Evolutionary conservation across 1,140 invertebrate species (phyloP), one percentile per base, ranked within the genome.

Genomic region (Euschistus heros): DNA sequence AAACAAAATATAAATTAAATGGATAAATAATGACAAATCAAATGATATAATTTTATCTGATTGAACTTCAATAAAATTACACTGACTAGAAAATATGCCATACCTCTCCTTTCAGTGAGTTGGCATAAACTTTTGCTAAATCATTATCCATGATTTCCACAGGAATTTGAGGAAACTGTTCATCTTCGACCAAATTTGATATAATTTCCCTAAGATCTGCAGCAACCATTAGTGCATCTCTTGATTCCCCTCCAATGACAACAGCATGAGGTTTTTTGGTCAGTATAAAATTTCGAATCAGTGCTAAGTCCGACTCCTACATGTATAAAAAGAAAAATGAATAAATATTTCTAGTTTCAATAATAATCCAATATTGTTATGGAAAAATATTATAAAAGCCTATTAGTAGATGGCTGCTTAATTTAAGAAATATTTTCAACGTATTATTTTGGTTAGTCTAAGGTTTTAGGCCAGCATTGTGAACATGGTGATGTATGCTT

Each of bases 91-190:
- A 61, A 64, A 67, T 17, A 62, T 44, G 15, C 17, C 76, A 72
- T 73, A 86, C 80, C 69, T 85, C 76, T 55, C 91, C 92, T 73
- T 92, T 91, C 66, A 90, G 88, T 8, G 91, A 94, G 72, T 94
- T 94, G 13, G 92, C 85, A 74, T 93, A 98, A 30, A 97, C 66
- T 64, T 88, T 88, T 33, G 92, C 87, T 20, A 97, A 77, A 71
- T 97, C 91, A 72, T 96, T 97, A 72, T 98, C 94, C 7, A 92
- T 81, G 50, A 98, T 88, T 76, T 97, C 94, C 0, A 97, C 89
- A 55, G 84, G 84, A 68, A 98, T 89, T 2, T 80, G 75, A 0
- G 94, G 91, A 74, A 94, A 94, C 72, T 93, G 89, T 62, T 96
- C 91, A 66, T 91, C 88, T 30, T 91, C 83, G 0, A 87, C 82